Conservation (phyloP, 2,797 vertebrate genomes). For the Neostethus bicornis region DNA sequence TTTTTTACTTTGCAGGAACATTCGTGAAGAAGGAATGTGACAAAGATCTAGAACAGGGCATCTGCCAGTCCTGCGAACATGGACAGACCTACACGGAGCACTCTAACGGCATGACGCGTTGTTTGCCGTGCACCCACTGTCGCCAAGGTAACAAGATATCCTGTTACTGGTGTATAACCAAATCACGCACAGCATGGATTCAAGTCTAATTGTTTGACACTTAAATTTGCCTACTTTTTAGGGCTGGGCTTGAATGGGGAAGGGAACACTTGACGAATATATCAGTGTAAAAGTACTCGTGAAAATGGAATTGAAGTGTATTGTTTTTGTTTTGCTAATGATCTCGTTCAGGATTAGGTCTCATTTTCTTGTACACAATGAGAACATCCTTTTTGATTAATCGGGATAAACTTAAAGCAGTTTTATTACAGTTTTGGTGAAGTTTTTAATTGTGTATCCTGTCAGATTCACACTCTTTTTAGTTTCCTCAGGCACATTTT, state of each 20-base stretch:
- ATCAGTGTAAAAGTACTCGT: background rate
- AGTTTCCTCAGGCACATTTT: background rate
- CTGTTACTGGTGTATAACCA: background rate
- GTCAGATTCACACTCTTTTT: too few species aligned
- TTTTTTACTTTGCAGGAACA: conserved; percentile 67
- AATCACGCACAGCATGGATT: background rate
- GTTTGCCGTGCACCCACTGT: conserved; percentile 81
- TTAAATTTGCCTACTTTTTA: background rate
- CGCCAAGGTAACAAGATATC: conserved; percentile 69
- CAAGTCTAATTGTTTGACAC: background rate
- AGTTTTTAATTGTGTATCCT: too few species aligned
- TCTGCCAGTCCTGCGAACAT: conserved; percentile 69
- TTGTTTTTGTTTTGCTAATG: too few species aligned
- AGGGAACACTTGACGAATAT: background rate
- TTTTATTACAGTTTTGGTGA: too few species aligned
- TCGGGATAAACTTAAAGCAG: background rate
- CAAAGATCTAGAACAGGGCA: conserved; percentile 62
- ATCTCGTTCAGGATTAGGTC: too few species aligned
- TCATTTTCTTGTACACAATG: too few species aligned
- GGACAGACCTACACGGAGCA: conserved; percentile 81
- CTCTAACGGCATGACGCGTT: conserved; percentile 82
- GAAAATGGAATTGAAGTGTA: too few species aligned
- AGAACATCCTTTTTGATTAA: background rate
- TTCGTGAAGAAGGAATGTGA: conserved; percentile 76
- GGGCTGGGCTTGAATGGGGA: background rate